phyloP scores from a whole-genome alignment of 2,113 vertebrate species.

The Campylorhamphus procurvoides region DNA sequence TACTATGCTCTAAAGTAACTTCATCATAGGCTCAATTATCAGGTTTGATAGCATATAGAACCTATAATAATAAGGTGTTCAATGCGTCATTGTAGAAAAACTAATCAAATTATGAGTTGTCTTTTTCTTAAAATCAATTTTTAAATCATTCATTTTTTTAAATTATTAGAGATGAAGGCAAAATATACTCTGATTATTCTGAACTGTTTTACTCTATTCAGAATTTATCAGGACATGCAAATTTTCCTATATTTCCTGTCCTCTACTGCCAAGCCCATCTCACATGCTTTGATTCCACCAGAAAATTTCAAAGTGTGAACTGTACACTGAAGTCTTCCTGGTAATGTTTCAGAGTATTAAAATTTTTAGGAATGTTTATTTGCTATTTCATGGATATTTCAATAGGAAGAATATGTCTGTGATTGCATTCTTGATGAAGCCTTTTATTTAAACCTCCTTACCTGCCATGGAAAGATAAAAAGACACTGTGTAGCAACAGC shows the following conservation, averaged over 20 bases:
- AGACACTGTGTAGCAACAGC: not conserved
- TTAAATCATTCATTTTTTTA: not conserved
- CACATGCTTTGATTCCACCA: not conserved
- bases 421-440: not conserved
- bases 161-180: not conserved
- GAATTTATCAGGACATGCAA: not conserved
- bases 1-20: not conserved
- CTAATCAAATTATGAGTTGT: not conserved
- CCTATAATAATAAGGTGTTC: not conserved
- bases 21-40: not conserved
- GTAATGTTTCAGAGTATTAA: not conserved
- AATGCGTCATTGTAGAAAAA: not conserved
- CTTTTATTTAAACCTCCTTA: conserved; percentile 67
- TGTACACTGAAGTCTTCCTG: not conserved
- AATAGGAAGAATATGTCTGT: not conserved
- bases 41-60: not conserved
- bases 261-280: not conserved
- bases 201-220: not conserved
- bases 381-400: conserved; percentile 23
- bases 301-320: not conserved
- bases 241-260: not conserved
- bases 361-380: not conserved
- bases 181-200: conserved; percentile 23
- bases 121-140: not conserved
- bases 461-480: conserved; percentile 51